Evolutionary conservation across 2,797 vertebrate genomes (phyloP), one percentile per base, ranked within the genome.

Genomic region (Sphenodon punctatus): DNA sequence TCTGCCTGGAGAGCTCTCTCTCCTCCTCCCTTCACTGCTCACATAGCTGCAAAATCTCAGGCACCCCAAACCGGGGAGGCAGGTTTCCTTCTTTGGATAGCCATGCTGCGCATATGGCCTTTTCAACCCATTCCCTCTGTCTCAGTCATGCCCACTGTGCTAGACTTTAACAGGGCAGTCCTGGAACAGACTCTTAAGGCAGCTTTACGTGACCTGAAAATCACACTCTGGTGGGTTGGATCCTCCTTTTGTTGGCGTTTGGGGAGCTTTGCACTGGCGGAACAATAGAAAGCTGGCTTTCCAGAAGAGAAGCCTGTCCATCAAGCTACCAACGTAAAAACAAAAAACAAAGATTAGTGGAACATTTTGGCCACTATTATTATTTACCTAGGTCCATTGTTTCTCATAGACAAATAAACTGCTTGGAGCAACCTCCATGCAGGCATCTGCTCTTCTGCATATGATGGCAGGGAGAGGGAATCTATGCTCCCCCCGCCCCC

Each of bases 401-500:
- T 25, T 59, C 85, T 83, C 85, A 51, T 66, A 86, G 66, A 7
- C 66, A 53, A 30, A 53, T 17, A 16, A 0, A 1, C 36, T 67
- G 61, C 3, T 58, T 84, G 75, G 14, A n/a, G n/a, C n/a, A n/a
- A n/a, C n/a, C n/a, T n/a, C n/a, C n/a, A n/a, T n/a, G n/a, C n/a
- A n/a, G 20, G 19, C 51, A 65, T 86, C 64, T 76, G 48, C 67
- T 81, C n/a, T 89, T 82, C 74, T 71, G 15, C 48, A 43, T 34
- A 19, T 53, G 59, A 63, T 84, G n/a, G 76, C 88, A 86, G 80
- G 65, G 25, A 48, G 5, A 36, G 79, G 88, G 92, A 16, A 84
- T 84, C 48, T 86, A 87, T 79, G 78, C 87, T 84, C 88, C 66
- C 82, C 71, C 76, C 90, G 84, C 87, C n/a, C n/a, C n/a, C n/a